phyloP scores from a whole-genome alignment of 2,888 invertebrate species.

The Onthophagus sagittarius region DNA sequence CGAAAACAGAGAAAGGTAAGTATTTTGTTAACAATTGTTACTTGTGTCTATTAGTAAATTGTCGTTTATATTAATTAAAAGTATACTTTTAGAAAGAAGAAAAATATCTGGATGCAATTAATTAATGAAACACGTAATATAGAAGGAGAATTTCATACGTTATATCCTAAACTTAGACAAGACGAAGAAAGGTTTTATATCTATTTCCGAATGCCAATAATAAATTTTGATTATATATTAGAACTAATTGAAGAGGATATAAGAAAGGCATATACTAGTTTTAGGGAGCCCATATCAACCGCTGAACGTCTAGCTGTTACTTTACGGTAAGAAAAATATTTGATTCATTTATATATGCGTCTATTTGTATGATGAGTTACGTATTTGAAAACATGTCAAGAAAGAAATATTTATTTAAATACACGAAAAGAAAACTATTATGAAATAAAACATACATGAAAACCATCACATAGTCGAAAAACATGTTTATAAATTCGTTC shows the following conservation, averaged over 20 bases:
- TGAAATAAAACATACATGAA: too few species aligned
- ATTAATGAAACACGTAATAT: conserved; percentile 9
- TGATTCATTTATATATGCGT: too few species aligned
- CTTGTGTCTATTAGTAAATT: too few species aligned
- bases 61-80: too few species aligned
- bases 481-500: too few species aligned
- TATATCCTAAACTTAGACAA: conserved; percentile 18
- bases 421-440: not conserved
- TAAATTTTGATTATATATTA: conserved; percentile 21
- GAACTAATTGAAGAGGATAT: conserved; percentile 15
- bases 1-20: too few species aligned
- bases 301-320: conserved; percentile 21
- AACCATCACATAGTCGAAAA: too few species aligned
- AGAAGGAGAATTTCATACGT: conserved; percentile 19
- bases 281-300: conserved; percentile 15
- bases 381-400: too few species aligned
- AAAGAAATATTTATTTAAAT: not conserved
- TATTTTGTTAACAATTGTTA: too few species aligned
- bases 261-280: conserved; percentile 13
- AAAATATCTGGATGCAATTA: not conserved
- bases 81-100: too few species aligned
- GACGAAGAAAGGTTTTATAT: conserved; percentile 19
- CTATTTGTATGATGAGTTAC: too few species aligned
- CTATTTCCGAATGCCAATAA: conserved; percentile 19
- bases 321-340: too few species aligned